Conservation (phyloP, 37 sponge, comb jelly and placozoan genomes). For the Hexactinellida sp. region DNA sequence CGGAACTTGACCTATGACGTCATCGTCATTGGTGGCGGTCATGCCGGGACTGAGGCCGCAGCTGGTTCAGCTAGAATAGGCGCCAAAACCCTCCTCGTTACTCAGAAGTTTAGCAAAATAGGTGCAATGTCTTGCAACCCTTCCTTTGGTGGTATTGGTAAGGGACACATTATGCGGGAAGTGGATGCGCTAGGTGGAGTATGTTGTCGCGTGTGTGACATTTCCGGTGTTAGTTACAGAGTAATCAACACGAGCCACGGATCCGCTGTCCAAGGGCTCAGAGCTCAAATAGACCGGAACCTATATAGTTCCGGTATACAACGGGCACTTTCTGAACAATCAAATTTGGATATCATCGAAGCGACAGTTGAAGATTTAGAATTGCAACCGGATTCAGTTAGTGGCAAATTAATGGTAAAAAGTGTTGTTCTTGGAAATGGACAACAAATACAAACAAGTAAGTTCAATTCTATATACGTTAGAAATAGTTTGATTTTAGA, state of each 20-base stretch:
- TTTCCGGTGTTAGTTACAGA: slow-evolving; percentile 57
- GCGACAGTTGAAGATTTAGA: slow-evolving; percentile 10
- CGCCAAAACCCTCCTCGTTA: slow-evolving; percentile 37
- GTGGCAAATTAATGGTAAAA: not conserved
- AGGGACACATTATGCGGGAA: slow-evolving; percentile 71
- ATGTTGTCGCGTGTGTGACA: slow-evolving; percentile 36
- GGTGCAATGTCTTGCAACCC: slow-evolving; percentile 92
- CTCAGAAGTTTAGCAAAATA: slow-evolving; percentile 57
- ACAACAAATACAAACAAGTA: not conserved
- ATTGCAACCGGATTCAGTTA: not conserved
- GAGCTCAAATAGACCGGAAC: slow-evolving; percentile 79
- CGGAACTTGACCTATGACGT: slow-evolving; percentile 39
- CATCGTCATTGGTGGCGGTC: slow-evolving; percentile 74
- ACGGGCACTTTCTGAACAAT: not conserved
- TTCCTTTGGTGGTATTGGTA: slow-evolving; percentile 85
- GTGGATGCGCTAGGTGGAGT: slow-evolving; percentile 84
- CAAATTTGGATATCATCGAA: slow-evolving; percentile 10
- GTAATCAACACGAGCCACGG: slow-evolving; percentile 59
- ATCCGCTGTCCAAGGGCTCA: slow-evolving; percentile 64
- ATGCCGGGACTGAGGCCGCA: slow-evolving; percentile 73
- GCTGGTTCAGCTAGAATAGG: slow-evolving; percentile 62
- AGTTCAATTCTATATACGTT: not conserved
- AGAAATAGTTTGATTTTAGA: too few relatives aligned
- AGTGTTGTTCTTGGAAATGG: not conserved
- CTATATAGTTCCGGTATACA: slow-evolving; percentile 25